A percentile compares a stretch with the other conserved stretches of the same genome.
These are phyloP conservation scores for Anguilla rostrata DNA, from an alignment of 2,113 vertebrate genomes.

Conservation along the genomic window DNA sequence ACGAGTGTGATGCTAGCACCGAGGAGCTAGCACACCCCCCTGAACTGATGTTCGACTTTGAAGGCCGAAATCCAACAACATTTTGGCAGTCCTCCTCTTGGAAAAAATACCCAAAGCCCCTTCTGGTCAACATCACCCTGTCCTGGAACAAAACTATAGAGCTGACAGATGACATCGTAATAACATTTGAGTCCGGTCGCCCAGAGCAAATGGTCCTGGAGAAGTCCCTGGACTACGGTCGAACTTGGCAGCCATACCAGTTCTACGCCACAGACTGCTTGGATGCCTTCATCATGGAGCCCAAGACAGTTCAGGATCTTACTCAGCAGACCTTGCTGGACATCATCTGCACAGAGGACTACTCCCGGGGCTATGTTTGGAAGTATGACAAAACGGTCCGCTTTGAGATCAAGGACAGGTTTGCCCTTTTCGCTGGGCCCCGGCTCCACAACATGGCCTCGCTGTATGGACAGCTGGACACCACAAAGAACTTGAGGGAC, in stretches of 20 bases:
- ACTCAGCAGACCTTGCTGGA: conserved; percentile 90
- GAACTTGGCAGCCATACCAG: conserved; percentile 96
- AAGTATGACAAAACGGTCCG: conserved; percentile 96
- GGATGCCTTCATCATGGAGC: conserved; percentile 97
- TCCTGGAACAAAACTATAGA: conserved; percentile 99
- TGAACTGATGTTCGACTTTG: conserved; percentile 93
- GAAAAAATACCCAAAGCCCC: conserved; percentile 91
- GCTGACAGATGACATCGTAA: conserved; percentile 94
- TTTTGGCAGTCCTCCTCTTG: conserved; percentile 98
- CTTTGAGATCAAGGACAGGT: conserved; percentile 98
- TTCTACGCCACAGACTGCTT: conserved; percentile 97
- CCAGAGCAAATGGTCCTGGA: conserved; percentile 98
- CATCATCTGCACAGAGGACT: conserved; percentile 99
- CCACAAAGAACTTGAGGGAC: conserved; percentile 96
- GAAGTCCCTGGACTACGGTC: conserved; percentile 94
- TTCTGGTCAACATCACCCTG: conserved; percentile 93
- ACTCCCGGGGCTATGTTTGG: conserved; percentile 91
- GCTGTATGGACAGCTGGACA: conserved; percentile 96
- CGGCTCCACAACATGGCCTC: conserved; percentile 97
- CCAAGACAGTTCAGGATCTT: conserved; percentile 91
- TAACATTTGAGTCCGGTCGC: conserved; percentile 94
- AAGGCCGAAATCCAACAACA: conserved; percentile 93
- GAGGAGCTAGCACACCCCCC: conserved; percentile 94
- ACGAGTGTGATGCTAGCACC: conserved; percentile 92
- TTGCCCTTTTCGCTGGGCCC: conserved; percentile 94